Conservation (phyloP, 2,797 vertebrate species). For the Masticophis lateralis region DNA sequence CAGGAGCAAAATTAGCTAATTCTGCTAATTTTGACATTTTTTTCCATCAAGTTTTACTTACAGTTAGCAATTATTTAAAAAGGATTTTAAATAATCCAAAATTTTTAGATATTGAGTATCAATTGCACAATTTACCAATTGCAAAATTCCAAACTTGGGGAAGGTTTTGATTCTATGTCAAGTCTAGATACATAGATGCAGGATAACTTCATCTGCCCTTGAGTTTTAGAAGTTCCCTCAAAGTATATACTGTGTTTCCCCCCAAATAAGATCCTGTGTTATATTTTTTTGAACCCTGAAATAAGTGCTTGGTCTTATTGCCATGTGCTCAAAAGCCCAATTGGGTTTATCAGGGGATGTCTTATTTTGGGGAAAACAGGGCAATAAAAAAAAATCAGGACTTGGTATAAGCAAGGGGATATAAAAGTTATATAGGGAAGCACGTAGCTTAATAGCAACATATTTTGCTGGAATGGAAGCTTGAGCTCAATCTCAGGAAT, state of each 20-base stretch:
- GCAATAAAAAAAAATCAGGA: neutral
- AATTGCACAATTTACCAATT: neutral
- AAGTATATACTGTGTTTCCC: neutral
- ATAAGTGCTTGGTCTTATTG: no score
- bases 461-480: neutral
- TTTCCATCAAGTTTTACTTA: neutral
- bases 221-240: neutral
- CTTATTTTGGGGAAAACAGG: no score
- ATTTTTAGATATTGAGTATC: neutral
- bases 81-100: neutral
- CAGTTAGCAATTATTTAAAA: neutral
- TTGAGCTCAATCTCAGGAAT: neutral
- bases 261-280: no score
- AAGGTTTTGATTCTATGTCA: neutral
- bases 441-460: neutral
- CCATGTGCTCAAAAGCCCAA: no score
- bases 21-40: neutral
- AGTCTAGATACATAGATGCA: neutral
- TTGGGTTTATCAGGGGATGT: no score
- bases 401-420: neutral
- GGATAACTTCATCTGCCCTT: neutral
- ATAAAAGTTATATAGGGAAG: neutral
- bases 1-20: no score
- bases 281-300: no score
- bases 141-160: neutral